A percentile compares a stretch with the other conserved stretches of the same genome.
Evolutionary conservation across 92 coral and sea anemone species (phyloP).

Genomic region (Zoanthus gigantus): DNA sequence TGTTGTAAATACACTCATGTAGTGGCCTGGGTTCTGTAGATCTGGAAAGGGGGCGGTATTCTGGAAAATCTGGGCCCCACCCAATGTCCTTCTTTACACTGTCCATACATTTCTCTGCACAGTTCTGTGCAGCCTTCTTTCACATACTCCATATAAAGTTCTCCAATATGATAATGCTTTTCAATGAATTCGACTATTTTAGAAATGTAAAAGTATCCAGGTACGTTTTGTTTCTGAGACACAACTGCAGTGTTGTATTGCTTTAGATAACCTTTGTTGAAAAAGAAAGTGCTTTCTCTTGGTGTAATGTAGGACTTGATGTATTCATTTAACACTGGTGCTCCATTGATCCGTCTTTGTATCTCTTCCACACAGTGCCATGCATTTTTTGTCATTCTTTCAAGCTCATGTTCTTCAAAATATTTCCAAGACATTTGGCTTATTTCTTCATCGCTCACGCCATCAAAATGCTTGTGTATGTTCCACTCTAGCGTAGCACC

Average conservation of each 20-base stretch:
- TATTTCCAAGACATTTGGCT: not conserved
- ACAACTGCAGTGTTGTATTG: not conserved
- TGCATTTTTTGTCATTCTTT: not conserved
- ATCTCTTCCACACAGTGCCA: not conserved
- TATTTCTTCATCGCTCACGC: not conserved
- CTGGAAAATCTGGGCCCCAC: not conserved
- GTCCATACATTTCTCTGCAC: too few species aligned
- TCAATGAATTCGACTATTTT: not conserved
- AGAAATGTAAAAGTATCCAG: not conserved
- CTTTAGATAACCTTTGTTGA: too few species aligned
- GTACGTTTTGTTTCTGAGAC: conserved; percentile 2
- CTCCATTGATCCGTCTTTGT: not conserved
- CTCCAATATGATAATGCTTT: not conserved
- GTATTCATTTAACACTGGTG: not conserved
- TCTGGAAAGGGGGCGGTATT: not conserved
- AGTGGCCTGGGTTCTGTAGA: not conserved
- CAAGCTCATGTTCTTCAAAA: too few species aligned
- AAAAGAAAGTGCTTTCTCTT: too few species aligned
- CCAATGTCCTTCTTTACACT: not conserved
- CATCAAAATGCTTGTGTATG: not conserved
- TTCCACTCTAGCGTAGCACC: not conserved
- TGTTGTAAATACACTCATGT: not conserved
- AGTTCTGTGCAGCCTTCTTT: not conserved
- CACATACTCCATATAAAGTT: not conserved
- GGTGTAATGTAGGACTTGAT: not conserved